Conservation (phyloP, 2,113 vertebrate genomes). For the Alethe diademata region DNA sequence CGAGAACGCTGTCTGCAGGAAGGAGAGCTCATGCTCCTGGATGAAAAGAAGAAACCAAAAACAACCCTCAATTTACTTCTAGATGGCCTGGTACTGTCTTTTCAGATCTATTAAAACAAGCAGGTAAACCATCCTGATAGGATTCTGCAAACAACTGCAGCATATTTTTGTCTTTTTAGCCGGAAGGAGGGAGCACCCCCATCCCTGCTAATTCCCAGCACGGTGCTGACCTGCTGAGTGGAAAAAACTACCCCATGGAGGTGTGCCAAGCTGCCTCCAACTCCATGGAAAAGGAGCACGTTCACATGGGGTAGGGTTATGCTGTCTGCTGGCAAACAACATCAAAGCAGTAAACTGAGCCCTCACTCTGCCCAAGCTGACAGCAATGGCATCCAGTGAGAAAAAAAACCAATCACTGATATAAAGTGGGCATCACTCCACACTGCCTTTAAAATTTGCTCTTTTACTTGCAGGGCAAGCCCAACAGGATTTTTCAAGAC, state of each 20-base stretch:
- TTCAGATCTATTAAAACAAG: neutral
- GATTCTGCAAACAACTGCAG: constrained; percentile 1
- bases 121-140: neutral
- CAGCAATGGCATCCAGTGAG: neutral
- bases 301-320: accelerated
- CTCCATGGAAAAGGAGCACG: neutral
- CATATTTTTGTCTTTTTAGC: neutral
- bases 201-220: neutral
- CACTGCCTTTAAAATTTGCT: neutral
- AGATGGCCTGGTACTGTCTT: constrained; percentile 44
- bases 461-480: neutral
- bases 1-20: neutral
- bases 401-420: neutral
- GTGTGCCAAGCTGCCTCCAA: neutral
- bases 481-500: neutral
- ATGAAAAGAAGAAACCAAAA: neutral
- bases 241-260: neutral
- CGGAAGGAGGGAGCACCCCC: neutral
- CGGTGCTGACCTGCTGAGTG: neutral
- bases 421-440: neutral
- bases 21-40: neutral
- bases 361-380: neutral
- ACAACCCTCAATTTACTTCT: neutral
- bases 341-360: neutral
- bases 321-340: neutral